Base-by-base conservation (phyloP, 2,113 vertebrate genomes). In the Furnarius figulus region DNA sequence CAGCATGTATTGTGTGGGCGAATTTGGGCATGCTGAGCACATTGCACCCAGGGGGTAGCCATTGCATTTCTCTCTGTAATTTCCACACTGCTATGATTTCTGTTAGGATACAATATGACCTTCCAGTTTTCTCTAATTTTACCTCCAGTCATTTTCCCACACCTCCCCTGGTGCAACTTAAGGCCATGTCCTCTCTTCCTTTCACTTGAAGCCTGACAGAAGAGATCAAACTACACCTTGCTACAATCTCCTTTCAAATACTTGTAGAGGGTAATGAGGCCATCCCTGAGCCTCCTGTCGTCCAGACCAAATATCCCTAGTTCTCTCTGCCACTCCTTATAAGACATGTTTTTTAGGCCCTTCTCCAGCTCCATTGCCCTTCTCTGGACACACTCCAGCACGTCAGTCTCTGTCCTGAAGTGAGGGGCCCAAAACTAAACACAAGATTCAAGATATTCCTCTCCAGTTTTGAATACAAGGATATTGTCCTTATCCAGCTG, bases 371-470 rank as follows among this genome's bases (percentile, higher is more conserved):
- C 21, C 1, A 0, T 9, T 59, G 44, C 25, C 25, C 25, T 76
- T 68, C 37, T 59, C 25, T 67, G 16, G 31, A 9, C 40, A 31
- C 42, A 35, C 20, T 50, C 16, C 52, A 67, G 13, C 8, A 1
- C 44, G 25, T 59, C 35, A 50, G 7, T 42, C 22, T 42, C 20
- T 8, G 58, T 35, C 10, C 2, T 40, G 15, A 8, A 66, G 1
- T 40, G n/a, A 66, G 18, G 6, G 18, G 10, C 27, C 22, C n/a
- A 37, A 1, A 37, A 18, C 13, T 33, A 1, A 2, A 46, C 27
- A 50, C 20, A 30, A 24, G 0, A n/a, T 0, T n/a, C 0, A 3
- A 22, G n/a, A 0, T 56, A 24, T 28, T 9, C 42, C 35, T 75
- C 30, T 47, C 0, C 61, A 75, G 61, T 66, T 50, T 30, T 42